These are phyloP conservation scores for Catamblyrhynchus diadema DNA, from an alignment of 2,797 vertebrate species.

Conservation along the genomic window DNA sequence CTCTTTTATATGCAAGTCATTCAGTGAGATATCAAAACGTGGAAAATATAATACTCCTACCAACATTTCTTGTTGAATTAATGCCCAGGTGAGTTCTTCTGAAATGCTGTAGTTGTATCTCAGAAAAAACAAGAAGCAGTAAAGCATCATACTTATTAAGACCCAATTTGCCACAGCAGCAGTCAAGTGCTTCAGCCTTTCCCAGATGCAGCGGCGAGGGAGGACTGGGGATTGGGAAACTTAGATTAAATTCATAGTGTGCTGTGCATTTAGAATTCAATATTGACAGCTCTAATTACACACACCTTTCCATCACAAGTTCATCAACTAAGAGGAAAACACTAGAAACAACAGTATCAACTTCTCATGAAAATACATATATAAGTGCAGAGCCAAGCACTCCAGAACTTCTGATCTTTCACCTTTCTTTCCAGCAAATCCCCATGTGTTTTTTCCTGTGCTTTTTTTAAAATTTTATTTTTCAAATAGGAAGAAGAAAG, in stretches of 20 bases:
- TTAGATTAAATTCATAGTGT: constrained; percentile 77
- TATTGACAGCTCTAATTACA: constrained; percentile 77
- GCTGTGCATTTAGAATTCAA: constrained; percentile 65
- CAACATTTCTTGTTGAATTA: constrained; percentile 70
- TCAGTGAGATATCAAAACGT: constrained; percentile 66
- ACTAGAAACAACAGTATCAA: constrained; percentile 43
- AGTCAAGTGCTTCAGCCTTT: constrained; percentile 74
- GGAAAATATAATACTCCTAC: constrained; percentile 69
- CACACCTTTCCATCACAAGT: constrained; percentile 61
- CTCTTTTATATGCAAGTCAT: constrained; percentile 73
- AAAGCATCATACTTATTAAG: constrained; percentile 78
- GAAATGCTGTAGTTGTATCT: constrained; percentile 72
- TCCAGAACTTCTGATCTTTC: not conserved
- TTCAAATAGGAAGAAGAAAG: not conserved
- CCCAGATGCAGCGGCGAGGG: constrained; percentile 68
- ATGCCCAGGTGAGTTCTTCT: constrained; percentile 75
- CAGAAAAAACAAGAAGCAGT: constrained; percentile 75
- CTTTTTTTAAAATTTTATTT: not conserved
- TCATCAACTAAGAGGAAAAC: constrained; percentile 67
- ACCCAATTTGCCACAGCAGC: constrained; percentile 79
- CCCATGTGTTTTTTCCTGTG: not conserved
- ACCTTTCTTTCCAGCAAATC: not conserved
- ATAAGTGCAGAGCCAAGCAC: not conserved
- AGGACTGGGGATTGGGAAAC: constrained; percentile 64
- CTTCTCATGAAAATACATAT: constrained; percentile 1